Evolutionary conservation across 2,113 vertebrate species (phyloP).

Genomic region (Halcyon malimbica): DNA sequence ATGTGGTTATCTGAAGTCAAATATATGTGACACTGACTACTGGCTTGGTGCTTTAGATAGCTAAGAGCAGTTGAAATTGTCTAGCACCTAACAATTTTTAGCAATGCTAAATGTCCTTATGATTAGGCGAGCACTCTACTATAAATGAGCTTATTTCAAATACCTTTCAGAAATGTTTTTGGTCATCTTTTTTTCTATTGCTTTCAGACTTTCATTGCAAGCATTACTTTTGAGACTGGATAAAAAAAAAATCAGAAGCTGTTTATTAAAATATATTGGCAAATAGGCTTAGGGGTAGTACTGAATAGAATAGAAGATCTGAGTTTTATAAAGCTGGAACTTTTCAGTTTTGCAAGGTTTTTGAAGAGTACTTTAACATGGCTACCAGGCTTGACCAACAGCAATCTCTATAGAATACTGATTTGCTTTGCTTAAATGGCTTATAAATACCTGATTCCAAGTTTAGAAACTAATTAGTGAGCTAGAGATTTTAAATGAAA

Average conservation of each 20-base stretch:
- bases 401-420: neutral
- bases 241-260: neutral
- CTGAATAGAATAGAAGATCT: neutral
- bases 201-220: neutral
- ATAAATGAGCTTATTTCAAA: neutral
- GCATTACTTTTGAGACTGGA: neutral
- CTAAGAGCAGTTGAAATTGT: neutral
- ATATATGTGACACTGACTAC: neutral
- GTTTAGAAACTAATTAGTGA: slow-evolving; percentile 52
- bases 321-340: neutral
- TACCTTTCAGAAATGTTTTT: neutral
- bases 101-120: neutral
- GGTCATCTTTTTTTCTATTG: neutral
- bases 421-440: slow-evolving; percentile 53
- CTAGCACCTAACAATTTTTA: neutral
- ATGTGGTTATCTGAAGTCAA: neutral
- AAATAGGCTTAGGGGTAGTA: neutral
- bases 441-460: slow-evolving; percentile 42
- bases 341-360: slow-evolving; percentile 5
- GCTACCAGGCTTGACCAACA: neutral
- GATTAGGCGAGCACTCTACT: neutral
- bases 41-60: neutral
- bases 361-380: neutral
- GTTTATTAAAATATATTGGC: neutral
- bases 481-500: slow-evolving; percentile 21